Percentiles rank a stretch among this genome's conserved stretches.
These are phyloP conservation scores for Lagenorhynchus albirostris DNA, from an alignment of 2,113 vertebrate species.

Conservation along the genomic window DNA sequence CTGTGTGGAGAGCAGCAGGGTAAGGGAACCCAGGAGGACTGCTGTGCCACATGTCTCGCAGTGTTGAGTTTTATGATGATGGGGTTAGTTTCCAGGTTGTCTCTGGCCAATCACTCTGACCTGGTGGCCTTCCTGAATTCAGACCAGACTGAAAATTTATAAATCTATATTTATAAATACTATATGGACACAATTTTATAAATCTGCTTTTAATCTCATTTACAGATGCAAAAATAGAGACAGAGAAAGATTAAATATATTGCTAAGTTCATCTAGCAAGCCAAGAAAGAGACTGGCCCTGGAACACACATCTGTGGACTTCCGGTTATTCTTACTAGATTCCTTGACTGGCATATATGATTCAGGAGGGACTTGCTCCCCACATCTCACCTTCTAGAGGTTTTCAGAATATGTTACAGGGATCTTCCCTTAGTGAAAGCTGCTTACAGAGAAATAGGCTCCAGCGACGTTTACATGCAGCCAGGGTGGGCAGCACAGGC, in stretches of 20 bases:
- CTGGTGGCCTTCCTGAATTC: not conserved
- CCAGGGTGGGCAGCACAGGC: not conserved
- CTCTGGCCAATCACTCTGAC: too few species aligned
- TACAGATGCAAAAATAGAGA: constrained; percentile 3
- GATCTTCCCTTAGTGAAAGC: not conserved
- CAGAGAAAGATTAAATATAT: not conserved
- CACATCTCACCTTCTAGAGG: not conserved
- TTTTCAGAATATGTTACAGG: not conserved
- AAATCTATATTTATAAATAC: not conserved
- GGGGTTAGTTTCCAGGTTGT: too few species aligned
- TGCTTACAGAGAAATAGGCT: not conserved
- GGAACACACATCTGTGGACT: not conserved
- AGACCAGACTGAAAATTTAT: not conserved
- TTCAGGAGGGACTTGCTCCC: not conserved
- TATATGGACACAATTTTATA: not conserved
- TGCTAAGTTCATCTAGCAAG: not conserved
- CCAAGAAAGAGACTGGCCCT: not conserved
- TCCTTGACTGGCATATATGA: not conserved
- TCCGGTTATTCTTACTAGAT: not conserved
- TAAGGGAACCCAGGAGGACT: too few species aligned
- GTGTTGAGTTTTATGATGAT: too few species aligned
- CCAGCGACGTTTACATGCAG: not conserved
- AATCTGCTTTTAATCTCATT: not conserved
- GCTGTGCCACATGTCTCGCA: too few species aligned
- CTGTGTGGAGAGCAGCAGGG: too few species aligned